Conservation (phyloP, 2,113 vertebrate genomes). For the Zapus hudsonius region DNA sequence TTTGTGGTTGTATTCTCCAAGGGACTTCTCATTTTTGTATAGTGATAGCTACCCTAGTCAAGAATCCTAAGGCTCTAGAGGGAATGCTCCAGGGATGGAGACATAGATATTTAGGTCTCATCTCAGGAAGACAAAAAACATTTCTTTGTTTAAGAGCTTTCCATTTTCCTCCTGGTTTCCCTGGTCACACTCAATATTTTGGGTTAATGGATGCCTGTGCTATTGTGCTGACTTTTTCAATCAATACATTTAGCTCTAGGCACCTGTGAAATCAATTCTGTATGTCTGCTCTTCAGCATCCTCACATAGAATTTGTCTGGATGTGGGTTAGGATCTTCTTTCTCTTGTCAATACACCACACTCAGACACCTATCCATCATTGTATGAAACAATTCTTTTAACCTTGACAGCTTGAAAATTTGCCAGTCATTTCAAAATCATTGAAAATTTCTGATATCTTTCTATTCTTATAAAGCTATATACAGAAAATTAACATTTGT, state of each 20-base stretch:
- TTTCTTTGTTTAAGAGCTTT: conserved; percentile 79
- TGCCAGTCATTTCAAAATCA: conserved; percentile 42
- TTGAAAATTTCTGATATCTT: conserved; percentile 9
- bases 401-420: conserved; percentile 64
- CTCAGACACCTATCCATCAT: neutral
- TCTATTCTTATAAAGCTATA: conserved; percentile 27
- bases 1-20: neutral
- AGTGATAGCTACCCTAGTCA: neutral
- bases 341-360: conserved; percentile 60
- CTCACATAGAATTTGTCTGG: conserved; percentile 71
- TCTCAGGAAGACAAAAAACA: conserved; percentile 78
- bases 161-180: conserved; percentile 75
- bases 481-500: conserved; percentile 34
- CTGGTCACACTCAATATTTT: conserved; percentile 81
- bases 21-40: neutral
- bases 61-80: neutral
- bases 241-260: conserved; percentile 81
- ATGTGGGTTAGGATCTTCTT: conserved; percentile 70
- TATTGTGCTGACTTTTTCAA: conserved; percentile 81
- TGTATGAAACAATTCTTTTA: conserved; percentile 71
- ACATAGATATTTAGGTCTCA: conserved; percentile 59
- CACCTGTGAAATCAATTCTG: conserved; percentile 73
- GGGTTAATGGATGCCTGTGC: conserved; percentile 80
- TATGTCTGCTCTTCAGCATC: conserved; percentile 70
- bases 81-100: conserved; percentile 18